A percentile compares a stretch with the other conserved stretches of the same genome.
Evolutionary conservation across 2,797 vertebrate genomes (phyloP).

Genomic region (Lateolabrax maculatus): DNA sequence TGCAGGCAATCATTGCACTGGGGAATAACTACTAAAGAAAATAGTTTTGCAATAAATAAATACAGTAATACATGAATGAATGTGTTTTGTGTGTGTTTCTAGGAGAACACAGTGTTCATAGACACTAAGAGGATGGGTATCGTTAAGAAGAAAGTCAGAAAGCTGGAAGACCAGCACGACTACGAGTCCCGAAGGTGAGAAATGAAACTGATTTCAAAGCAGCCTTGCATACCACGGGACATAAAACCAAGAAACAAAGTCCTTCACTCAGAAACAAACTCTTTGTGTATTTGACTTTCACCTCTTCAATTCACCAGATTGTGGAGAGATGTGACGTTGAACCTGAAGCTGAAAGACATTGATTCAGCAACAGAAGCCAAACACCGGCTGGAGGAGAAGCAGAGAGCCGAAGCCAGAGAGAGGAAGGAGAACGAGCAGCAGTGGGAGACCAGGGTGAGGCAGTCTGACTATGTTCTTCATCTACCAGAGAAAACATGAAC

Average conservation of each 20-base stretch:
- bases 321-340: conserved; percentile 97
- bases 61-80: background rate
- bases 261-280: background rate
- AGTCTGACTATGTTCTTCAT: background rate
- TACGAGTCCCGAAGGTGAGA: conserved; percentile 96
- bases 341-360: conserved; percentile 96
- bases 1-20: background rate
- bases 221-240: background rate
- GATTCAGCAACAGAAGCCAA: conserved; percentile 97
- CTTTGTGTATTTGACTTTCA: background rate
- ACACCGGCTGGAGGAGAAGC: conserved; percentile 95
- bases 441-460: conserved; percentile 97
- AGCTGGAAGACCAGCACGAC: conserved; percentile 95
- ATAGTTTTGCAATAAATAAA: background rate
- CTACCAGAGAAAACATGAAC: background rate
- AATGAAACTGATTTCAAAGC: background rate
- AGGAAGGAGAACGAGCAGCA: conserved; percentile 95
- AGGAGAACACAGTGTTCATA: conserved; percentile 97
- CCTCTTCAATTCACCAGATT: conserved; percentile 80
- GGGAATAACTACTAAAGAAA: background rate
- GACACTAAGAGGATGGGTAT: conserved; percentile 97
- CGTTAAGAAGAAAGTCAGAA: conserved; percentile 98
- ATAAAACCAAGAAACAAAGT: background rate
- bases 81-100: conserved; percentile 35
- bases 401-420: conserved; percentile 96